phyloP scores from a whole-genome alignment of 1,140 invertebrate genomes.

The Arion vulgaris region DNA sequence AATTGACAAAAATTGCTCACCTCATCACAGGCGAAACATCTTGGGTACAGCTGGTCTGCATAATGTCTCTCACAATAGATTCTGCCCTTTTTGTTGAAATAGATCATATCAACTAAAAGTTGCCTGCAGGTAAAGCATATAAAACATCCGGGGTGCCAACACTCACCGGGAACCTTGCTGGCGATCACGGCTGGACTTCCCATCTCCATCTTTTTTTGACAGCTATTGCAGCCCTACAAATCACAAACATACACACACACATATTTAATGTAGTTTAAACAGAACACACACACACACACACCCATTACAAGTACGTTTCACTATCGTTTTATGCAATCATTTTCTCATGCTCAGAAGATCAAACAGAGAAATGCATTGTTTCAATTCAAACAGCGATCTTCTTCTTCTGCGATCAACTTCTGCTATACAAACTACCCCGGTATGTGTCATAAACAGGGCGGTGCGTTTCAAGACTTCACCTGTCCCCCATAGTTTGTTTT shows the following conservation, averaged over 20 bases:
- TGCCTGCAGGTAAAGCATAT: constrained; percentile 91
- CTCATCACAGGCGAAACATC: constrained; percentile 97
- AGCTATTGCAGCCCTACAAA: constrained; percentile 77
- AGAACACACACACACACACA: too few relatives aligned
- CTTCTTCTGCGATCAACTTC: too few relatives aligned
- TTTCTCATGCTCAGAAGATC: too few relatives aligned
- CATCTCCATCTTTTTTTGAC: constrained; percentile 83
- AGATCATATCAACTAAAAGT: constrained; percentile 96
- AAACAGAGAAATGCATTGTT: too few relatives aligned
- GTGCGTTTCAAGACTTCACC: too few relatives aligned
- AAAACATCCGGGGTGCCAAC: constrained; percentile 96
- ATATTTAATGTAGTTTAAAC: too few relatives aligned
- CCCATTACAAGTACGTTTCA: too few relatives aligned
- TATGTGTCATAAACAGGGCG: too few relatives aligned
- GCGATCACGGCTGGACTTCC: constrained; percentile 92
- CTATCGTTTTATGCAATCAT: too few relatives aligned
- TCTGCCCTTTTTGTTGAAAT: constrained; percentile 87
- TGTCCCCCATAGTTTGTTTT: too few relatives aligned
- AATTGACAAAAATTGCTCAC: constrained; percentile 75
- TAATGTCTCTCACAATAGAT: constrained; percentile 97
- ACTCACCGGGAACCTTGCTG: constrained; percentile 84
- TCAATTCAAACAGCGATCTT: too few relatives aligned
- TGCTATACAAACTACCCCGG: too few relatives aligned
- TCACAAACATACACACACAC: background rate
- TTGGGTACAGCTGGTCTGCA: constrained; percentile 94